Conservation (phyloP, 1,140 invertebrate genomes). For the Ceratina calcarata region DNA sequence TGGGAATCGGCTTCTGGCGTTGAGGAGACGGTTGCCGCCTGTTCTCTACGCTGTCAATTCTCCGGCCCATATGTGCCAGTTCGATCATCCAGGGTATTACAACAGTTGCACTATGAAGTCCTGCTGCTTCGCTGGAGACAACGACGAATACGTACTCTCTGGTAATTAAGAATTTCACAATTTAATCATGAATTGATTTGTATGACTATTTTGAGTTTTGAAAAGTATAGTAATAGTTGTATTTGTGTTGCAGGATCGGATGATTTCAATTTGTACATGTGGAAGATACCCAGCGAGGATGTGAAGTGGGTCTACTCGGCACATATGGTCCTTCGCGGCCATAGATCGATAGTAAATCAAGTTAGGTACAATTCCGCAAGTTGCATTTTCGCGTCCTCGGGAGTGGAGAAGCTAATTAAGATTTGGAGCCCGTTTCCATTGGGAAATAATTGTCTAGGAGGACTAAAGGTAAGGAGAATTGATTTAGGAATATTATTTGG, state of each 20-base stretch:
- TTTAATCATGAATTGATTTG: too few relatives aligned
- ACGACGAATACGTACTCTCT: slow-evolving; percentile 93
- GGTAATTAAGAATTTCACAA: slow-evolving; percentile 71
- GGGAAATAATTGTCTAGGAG: slow-evolving; percentile 71
- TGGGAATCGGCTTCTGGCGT: slow-evolving; percentile 90
- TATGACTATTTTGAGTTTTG: too few relatives aligned
- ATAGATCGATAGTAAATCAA: slow-evolving; percentile 97
- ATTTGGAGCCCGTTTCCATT: slow-evolving; percentile 81
- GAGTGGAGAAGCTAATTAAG: slow-evolving; percentile 97
- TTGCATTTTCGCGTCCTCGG: slow-evolving; percentile 94
- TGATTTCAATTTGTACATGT: slow-evolving; percentile 97
- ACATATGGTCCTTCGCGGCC: slow-evolving; percentile 92
- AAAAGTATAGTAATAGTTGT: too few relatives aligned
- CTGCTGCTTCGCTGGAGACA: slow-evolving; percentile 94
- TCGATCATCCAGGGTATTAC: slow-evolving; percentile 95
- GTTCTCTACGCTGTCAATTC: slow-evolving; percentile 89
- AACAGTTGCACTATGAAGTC: slow-evolving; percentile 99
- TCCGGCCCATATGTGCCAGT: slow-evolving; percentile 87
- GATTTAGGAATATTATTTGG: not conserved
- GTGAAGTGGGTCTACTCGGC: slow-evolving; percentile 85
- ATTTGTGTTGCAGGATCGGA: slow-evolving; percentile 86
- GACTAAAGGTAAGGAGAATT: slow-evolving; percentile 69
- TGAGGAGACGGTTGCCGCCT: slow-evolving; percentile 91
- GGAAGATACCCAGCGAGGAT: slow-evolving; percentile 89
- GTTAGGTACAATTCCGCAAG: slow-evolving; percentile 93